Evolutionary conservation across 2,113 vertebrate species (phyloP).

Genomic region (Amblyornis subalaris): DNA sequence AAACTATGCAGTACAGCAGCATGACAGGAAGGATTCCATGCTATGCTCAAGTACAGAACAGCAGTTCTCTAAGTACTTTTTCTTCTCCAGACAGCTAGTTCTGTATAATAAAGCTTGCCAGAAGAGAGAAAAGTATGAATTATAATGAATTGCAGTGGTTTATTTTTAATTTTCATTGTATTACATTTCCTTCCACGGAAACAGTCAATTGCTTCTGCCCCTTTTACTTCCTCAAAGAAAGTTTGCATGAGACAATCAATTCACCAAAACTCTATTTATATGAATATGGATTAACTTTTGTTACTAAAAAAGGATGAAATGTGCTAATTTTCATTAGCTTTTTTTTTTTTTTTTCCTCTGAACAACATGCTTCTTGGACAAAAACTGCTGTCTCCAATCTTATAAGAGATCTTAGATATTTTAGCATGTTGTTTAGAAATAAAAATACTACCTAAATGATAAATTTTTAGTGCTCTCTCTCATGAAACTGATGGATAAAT

Average conservation of each 20-base stretch:
- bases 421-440: background rate
- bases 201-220: background rate
- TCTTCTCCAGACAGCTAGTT: background rate
- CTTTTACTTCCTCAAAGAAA: background rate
- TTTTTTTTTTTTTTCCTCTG: background rate
- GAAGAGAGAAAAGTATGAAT: background rate
- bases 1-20: background rate
- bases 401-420: background rate
- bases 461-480: background rate
- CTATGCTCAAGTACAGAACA: background rate
- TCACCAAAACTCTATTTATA: background rate
- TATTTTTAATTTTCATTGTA: background rate
- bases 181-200: background rate
- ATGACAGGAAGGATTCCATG: background rate
- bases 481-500: background rate
- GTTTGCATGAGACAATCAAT: background rate
- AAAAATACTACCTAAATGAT: background rate
- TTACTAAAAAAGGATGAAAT: background rate
- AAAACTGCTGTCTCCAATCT: background rate
- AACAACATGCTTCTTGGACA: background rate
- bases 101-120: slow-evolving; percentile 35
- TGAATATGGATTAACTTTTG: background rate
- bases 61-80: background rate
- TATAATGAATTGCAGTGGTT: background rate
- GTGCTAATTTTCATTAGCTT: background rate